Evolutionary conservation across 2,113 vertebrate species (phyloP).

Genomic region (Pangasianodon hypophthalmus): DNA sequence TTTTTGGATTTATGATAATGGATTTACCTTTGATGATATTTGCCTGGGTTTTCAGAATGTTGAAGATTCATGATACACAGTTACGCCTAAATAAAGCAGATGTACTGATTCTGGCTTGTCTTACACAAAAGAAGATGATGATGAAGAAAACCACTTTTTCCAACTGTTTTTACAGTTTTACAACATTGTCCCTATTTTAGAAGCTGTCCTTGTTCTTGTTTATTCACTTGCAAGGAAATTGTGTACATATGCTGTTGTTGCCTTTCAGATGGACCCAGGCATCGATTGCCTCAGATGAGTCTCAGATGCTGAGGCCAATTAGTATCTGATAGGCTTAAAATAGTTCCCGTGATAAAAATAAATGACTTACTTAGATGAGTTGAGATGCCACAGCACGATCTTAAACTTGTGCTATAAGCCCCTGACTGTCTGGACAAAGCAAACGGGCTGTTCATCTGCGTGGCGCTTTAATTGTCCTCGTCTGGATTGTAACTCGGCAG

Average conservation of each 20-base stretch:
- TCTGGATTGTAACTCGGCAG: constrained; percentile 37
- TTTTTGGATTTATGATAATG: neutral
- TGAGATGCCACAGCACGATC: constrained; percentile 29
- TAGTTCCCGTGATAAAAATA: constrained; percentile 35
- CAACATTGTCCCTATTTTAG: neutral
- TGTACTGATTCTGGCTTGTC: neutral
- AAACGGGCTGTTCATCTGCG: constrained; percentile 43
- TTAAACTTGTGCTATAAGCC: constrained; percentile 29
- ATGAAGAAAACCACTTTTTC: neutral
- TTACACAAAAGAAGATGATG: neutral
- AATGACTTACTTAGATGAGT: constrained; percentile 28
- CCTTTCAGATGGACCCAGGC: constrained; percentile 32
- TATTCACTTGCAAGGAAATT: constrained; percentile 22
- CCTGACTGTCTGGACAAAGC: constrained; percentile 44
- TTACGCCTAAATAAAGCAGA: neutral
- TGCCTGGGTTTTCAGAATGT: neutral
- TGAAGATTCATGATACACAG: neutral
- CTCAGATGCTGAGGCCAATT: constrained; percentile 31
- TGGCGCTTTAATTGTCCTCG: constrained; percentile 52
- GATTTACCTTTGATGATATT: neutral
- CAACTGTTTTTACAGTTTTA: neutral
- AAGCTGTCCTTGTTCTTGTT: constrained; percentile 13
- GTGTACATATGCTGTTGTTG: constrained; percentile 33
- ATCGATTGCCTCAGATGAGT: constrained; percentile 23
- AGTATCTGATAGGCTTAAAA: constrained; percentile 37